These are phyloP conservation scores for Aegypius monachus DNA, from an alignment of 2,113 vertebrate species.

Conservation along the genomic window DNA sequence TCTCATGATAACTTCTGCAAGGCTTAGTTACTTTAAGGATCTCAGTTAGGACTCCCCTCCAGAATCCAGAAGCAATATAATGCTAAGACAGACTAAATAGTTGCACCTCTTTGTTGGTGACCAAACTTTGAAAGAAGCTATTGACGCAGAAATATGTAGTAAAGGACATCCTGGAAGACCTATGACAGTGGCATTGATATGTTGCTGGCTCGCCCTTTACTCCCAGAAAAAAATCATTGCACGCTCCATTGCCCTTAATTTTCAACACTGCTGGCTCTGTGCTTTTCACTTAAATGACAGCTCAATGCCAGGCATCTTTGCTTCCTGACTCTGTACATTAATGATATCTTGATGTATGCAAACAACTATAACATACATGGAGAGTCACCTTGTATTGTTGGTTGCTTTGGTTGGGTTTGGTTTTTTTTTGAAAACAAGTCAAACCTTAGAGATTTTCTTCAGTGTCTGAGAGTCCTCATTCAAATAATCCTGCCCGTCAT, in stretches of 20 bases:
- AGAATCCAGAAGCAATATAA: not conserved
- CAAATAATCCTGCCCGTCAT: not conserved
- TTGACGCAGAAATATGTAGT: not conserved
- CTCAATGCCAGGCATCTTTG: not conserved
- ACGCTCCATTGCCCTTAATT: not conserved
- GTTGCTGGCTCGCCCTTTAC: not conserved
- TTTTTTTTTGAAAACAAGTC: not conserved
- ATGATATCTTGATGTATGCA: not conserved
- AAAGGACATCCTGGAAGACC: not conserved
- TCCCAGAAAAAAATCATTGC: not conserved
- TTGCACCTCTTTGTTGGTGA: not conserved
- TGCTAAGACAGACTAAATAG: not conserved
- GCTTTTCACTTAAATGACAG: not conserved
- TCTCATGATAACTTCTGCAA: not conserved
- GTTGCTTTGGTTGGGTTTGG: not conserved
- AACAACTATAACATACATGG: not conserved
- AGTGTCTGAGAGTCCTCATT: not conserved
- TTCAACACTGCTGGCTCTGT: not conserved
- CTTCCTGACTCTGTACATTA: not conserved
- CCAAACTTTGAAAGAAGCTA: not conserved
- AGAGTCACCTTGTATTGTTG: not conserved
- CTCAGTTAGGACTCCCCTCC: not conserved
- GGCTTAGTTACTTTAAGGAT: not conserved
- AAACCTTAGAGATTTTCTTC: not conserved
- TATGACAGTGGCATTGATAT: not conserved